Base-by-base conservation (phyloP, 1,140 invertebrate species). In the Carcinoscorpius rotundicauda region DNA sequence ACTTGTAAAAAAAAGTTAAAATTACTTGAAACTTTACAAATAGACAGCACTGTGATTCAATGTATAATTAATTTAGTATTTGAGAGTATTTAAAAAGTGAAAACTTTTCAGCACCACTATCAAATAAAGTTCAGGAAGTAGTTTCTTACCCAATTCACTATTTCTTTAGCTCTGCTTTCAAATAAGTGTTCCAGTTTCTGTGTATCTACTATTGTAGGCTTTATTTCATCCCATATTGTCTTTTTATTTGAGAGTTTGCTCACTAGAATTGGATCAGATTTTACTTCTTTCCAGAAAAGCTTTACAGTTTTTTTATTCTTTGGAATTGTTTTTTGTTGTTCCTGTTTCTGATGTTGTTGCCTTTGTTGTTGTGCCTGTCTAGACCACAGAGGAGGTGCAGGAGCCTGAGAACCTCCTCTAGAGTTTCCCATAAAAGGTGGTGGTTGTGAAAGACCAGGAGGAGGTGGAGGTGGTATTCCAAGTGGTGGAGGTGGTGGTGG, bases 221-320 rank as follows among this genome's bases (percentile, higher is more conserved):
- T 84, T 49, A 99, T 76, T 73, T 96, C 92, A 76, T 97, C 92
- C 97, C 97, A 99, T 73, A 99, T 91, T 67, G 92, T 93, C 69
- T 86, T 85, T 68, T 80, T 81, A 66, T 84, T 75, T 67, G 84
- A 83, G 66, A 81, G 75, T 3, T 73, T 74, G 4, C 86, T 82
- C 52, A 86, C 78, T 9, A 88, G 85, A 11, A 87, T 82, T 29
- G 85, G 84, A 75, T 93, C 91, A 68, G 95, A 91, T 67, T 79
- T 76, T 4, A 83, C 78, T 79, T 98, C 93, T 75, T 91, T 91
- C 97, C 97, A 99, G 77, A 99, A 98, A n/a, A 99, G 79, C 80
- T 97, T 97, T 4, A 98, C 87, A n/a, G 96, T 98, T 77, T 98
- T 98, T 76, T 97, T 97, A 72, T 85, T 93, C 76, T 97, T 97